A percentile compares a stretch with the other conserved stretches of the same genome.
Evolutionary conservation across 2,797 vertebrate species (phyloP).

Genomic region (Amblyraja radiata): DNA sequence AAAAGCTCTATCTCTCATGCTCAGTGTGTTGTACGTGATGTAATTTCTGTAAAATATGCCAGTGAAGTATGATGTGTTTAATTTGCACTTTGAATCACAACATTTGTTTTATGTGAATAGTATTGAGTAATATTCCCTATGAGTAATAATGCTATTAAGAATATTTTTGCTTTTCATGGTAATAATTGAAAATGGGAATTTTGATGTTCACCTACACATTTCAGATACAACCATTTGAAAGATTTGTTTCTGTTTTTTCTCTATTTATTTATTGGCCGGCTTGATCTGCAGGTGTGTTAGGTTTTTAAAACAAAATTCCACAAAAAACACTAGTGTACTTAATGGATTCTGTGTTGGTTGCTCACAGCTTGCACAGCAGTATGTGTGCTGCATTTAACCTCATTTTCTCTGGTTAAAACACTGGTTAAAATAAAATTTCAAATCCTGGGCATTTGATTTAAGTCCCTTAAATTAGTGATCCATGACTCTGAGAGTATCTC

Average conservation of each 20-base stretch:
- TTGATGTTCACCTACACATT: background rate
- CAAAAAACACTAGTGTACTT: background rate
- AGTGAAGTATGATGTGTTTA: background rate
- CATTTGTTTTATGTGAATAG: background rate
- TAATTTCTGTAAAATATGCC: background rate
- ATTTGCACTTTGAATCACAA: background rate
- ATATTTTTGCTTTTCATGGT: background rate
- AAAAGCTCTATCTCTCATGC: background rate
- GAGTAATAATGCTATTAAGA: background rate
- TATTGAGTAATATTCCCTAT: background rate
- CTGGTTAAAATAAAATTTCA: background rate
- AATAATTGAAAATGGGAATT: background rate
- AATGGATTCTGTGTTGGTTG: background rate
- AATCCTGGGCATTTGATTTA: background rate
- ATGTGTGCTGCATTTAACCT: background rate
- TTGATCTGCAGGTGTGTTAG: background rate
- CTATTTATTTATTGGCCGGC: background rate
- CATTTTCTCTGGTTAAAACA: background rate
- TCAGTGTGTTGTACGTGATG: background rate
- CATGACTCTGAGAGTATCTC: background rate
- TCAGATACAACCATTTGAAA: background rate
- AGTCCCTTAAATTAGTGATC: background rate
- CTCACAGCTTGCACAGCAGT: background rate
- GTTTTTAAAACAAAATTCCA: background rate
- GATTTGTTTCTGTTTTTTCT: background rate